Evolutionary conservation across 2,888 invertebrate genomes (phyloP).

Genomic region (Drosophila cognata): DNA sequence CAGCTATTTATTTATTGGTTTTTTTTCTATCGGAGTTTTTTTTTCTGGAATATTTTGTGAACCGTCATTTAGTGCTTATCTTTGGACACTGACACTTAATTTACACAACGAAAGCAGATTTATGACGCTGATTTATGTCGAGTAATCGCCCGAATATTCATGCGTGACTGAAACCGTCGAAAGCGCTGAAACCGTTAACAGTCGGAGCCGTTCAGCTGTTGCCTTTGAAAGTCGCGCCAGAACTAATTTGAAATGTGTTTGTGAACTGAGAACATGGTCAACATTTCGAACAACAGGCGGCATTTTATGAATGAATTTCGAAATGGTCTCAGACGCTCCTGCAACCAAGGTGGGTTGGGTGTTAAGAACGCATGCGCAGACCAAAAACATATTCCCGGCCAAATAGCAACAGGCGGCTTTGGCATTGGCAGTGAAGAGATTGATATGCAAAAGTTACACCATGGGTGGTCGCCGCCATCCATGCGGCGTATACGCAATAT

Average conservation of each 20-base stretch:
- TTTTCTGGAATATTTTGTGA: slow-evolving; percentile 30
- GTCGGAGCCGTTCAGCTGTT: slow-evolving; percentile 27
- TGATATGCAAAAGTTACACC: slow-evolving; percentile 1
- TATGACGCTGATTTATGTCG: slow-evolving; percentile 72
- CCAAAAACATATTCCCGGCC: background rate
- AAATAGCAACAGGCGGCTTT: slow-evolving; percentile 49
- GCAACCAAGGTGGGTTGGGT: background rate
- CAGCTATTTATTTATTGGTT: slow-evolving; percentile 49
- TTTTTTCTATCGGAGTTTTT: slow-evolving; percentile 13
- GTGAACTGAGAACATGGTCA: slow-evolving; percentile 5
- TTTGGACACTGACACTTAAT: slow-evolving; percentile 60
- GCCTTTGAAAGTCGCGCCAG: slow-evolving; percentile 65
- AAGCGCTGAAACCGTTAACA: background rate
- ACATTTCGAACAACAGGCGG: slow-evolving; percentile 46
- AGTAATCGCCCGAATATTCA: slow-evolving; percentile 26
- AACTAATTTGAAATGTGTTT: slow-evolving; percentile 47
- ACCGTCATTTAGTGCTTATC: slow-evolving; percentile 44
- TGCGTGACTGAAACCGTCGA: background rate
- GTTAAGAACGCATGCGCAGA: slow-evolving; percentile 38
- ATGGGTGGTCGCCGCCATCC: slow-evolving; percentile 12
- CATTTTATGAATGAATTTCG: slow-evolving; percentile 67
- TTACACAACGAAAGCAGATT: slow-evolving; percentile 65
- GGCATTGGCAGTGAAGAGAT: slow-evolving; percentile 26
- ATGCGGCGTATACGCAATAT: slow-evolving; percentile 47
- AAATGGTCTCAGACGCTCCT: slow-evolving; percentile 10